Percentiles rank a stretch among this genome's conserved stretches.
phyloP scores from a whole-genome alignment of 2,888 invertebrate genomes.

The Cetonia aurata region DNA sequence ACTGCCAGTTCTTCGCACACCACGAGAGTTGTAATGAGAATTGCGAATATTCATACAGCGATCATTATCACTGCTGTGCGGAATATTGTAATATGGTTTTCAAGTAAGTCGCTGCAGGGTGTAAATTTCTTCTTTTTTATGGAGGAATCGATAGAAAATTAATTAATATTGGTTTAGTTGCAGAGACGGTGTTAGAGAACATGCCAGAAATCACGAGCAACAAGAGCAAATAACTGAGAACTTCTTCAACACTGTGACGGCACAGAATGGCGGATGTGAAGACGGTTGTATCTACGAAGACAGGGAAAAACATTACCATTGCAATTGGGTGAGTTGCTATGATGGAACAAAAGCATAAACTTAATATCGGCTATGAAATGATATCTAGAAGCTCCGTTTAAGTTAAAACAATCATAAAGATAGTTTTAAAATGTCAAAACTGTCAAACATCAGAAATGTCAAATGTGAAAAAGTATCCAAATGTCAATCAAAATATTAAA shows the following conservation, averaged over 20 bases:
- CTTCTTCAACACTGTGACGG: slow-evolving; percentile 76
- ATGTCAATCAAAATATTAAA: too few species aligned
- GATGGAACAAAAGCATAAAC: too few species aligned
- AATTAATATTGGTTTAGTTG: slow-evolving; percentile 64
- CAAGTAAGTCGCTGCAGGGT: slow-evolving; percentile 67
- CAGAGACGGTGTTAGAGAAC: slow-evolving; percentile 82
- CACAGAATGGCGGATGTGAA: slow-evolving; percentile 74
- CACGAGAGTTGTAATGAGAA: slow-evolving; percentile 60
- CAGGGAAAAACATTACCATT: slow-evolving; percentile 89
- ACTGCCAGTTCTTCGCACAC: slow-evolving; percentile 66
- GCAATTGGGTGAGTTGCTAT: slow-evolving; percentile 79
- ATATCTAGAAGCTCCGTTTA: too few species aligned
- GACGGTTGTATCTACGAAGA: slow-evolving; percentile 80
- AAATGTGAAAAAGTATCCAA: too few species aligned
- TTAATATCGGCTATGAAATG: too few species aligned
- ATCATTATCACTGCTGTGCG: slow-evolving; percentile 89
- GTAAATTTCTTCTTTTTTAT: too few species aligned
- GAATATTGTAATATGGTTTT: slow-evolving; percentile 82
- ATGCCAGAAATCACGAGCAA: slow-evolving; percentile 89
- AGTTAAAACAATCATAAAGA: too few species aligned
- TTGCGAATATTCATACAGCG: slow-evolving; percentile 77
- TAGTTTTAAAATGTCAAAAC: too few species aligned
- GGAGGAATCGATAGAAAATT: too few species aligned
- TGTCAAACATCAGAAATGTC: too few species aligned
- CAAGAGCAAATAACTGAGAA: slow-evolving; percentile 89